Percentiles rank a stretch among this genome's conserved stretches.
Conservation (phyloP, 2,113 vertebrate genomes). For the Istiophorus platypterus region DNA sequence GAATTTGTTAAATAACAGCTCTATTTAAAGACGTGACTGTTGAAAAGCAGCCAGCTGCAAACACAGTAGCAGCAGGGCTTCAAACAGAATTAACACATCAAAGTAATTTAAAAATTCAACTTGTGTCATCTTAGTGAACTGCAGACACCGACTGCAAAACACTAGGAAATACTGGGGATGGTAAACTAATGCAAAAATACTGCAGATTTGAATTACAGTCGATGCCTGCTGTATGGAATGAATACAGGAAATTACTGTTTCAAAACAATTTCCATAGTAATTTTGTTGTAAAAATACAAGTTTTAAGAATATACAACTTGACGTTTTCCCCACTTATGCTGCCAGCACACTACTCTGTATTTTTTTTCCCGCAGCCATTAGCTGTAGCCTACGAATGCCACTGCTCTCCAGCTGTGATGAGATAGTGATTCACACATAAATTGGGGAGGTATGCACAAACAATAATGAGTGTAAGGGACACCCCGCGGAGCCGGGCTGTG, state of each 20-base stretch:
- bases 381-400: constrained; percentile 37
- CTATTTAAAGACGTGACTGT: constrained; percentile 44
- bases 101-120: constrained; percentile 44
- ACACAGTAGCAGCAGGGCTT: constrained; percentile 36
- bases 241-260: neutral
- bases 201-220: neutral
- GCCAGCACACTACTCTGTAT: constrained; percentile 20
- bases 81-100: constrained; percentile 54
- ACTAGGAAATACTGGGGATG: neutral
- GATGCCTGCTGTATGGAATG: neutral
- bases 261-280: neutral
- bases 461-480: constrained; percentile 61
- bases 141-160: constrained; percentile 14
- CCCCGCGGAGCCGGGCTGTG: constrained; percentile 47
- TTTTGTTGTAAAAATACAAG: constrained; percentile 3
- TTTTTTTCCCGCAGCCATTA: constrained; percentile 58
- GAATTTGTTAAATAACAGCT: constrained; percentile 55
- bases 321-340: constrained; percentile 38
- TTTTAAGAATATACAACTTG: constrained; percentile 34
- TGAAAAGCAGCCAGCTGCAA: constrained; percentile 44
- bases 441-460: constrained; percentile 50
- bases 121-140: constrained; percentile 28
- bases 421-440: constrained; percentile 51
- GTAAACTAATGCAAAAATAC: neutral
- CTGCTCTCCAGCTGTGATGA: constrained; percentile 59